Percentiles rank a stretch among this genome's conserved stretches.
Evolutionary conservation across 1,140 invertebrate species (phyloP).

Genomic region (Vanessa tameamea): DNA sequence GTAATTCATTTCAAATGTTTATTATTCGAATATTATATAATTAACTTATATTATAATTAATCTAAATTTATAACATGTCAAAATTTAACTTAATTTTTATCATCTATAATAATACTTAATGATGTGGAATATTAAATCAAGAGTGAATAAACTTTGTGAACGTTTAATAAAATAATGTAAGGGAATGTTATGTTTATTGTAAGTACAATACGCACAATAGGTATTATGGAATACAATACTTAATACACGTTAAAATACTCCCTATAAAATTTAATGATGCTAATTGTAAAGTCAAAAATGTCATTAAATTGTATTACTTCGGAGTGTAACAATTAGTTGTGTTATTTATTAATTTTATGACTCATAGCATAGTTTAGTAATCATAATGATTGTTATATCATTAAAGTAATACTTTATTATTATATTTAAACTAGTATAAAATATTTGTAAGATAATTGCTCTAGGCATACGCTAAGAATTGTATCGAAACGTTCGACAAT

Average conservation of each 20-base stretch:
- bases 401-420: no score
- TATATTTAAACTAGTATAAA: no score
- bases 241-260: not conserved
- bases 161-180: not conserved
- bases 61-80: not conserved
- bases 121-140: not conserved
- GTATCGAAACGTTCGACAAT: no score
- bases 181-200: not conserved
- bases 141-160: not conserved
- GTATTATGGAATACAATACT: not conserved
- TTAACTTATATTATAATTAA: not conserved
- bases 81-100: not conserved
- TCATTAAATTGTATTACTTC: no score
- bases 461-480: no score
- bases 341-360: no score
- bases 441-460: no score
- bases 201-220: not conserved
- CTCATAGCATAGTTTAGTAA: no score
- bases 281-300: no score
- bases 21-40: not conserved
- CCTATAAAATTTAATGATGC: no score
- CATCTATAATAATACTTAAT: constrained; percentile 1
- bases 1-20: not conserved
- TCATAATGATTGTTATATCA: no score
- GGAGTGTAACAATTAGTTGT: no score